Conservation (phyloP, 2,797 vertebrate species). For the Syngnathus rostellatus region DNA sequence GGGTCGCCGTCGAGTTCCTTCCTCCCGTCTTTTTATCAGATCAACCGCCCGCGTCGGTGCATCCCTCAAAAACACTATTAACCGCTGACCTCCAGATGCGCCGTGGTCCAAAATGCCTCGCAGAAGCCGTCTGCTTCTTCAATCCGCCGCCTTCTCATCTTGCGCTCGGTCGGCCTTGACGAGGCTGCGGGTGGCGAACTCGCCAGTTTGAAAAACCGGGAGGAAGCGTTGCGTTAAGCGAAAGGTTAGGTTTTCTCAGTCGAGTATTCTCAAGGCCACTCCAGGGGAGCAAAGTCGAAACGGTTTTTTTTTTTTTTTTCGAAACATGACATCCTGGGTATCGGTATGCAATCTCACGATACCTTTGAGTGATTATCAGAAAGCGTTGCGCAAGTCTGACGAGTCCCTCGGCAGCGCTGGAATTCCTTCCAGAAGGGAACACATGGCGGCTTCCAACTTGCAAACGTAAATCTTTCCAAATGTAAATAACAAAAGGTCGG, state of each 20-base stretch:
- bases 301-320: background rate
- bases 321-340: background rate
- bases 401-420: slow-evolving; percentile 15
- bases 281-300: background rate
- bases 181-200: background rate
- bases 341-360: background rate
- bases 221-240: slow-evolving; percentile 12
- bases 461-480: slow-evolving; percentile 41
- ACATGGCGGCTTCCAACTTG: slow-evolving; percentile 25
- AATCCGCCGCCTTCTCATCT: slow-evolving; percentile 11
- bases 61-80: slow-evolving; percentile 41
- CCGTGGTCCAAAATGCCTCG: slow-evolving; percentile 31
- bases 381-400: background rate
- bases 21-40: slow-evolving; percentile 48
- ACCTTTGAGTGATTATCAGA: background rate
- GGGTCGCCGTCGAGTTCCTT: slow-evolving; percentile 46
- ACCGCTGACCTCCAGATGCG: slow-evolving; percentile 32
- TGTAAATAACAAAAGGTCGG: slow-evolving; percentile 49
- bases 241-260: slow-evolving; percentile 17
- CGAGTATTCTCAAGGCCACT: background rate
- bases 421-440: slow-evolving; percentile 21
- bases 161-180: slow-evolving; percentile 9
- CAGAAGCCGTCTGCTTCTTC: slow-evolving; percentile 31
- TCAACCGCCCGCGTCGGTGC: slow-evolving; percentile 58
- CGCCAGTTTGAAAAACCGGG: background rate